Conservation (phyloP, 37 sponge, comb jelly and placozoan genomes). For the Spongilla lacustris region DNA sequence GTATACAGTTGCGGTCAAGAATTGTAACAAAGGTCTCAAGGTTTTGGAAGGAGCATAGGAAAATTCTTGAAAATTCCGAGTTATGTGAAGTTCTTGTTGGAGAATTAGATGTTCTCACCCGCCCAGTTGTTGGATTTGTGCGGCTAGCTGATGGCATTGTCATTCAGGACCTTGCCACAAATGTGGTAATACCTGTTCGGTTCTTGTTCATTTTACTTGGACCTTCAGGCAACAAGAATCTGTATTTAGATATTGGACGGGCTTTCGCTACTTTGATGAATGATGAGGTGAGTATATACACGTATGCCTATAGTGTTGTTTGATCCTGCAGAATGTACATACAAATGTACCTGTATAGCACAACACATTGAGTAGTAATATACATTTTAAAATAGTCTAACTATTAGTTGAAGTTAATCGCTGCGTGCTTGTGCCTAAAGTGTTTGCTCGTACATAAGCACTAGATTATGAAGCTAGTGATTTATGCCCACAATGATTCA, state of each 20-base stretch:
- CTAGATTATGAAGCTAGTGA: not conserved
- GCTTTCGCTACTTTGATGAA: slow-evolving; percentile 93
- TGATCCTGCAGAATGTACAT: not conserved
- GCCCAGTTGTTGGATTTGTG: slow-evolving; percentile 92
- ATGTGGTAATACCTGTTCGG: slow-evolving; percentile 88
- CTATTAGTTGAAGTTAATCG: not conserved
- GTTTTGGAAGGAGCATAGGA: not conserved
- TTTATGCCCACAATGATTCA: not conserved
- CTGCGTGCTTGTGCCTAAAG: not conserved
- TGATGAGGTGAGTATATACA: slow-evolving; percentile 71
- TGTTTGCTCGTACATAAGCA: not conserved
- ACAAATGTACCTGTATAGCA: not conserved
- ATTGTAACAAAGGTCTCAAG: not conserved
- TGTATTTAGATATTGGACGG: slow-evolving; percentile 91
- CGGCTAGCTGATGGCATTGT: slow-evolving; percentile 65
- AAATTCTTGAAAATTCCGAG: slow-evolving; percentile 55
- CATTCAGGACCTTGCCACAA: slow-evolving; percentile 84
- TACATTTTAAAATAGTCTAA: not conserved
- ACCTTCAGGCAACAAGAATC: slow-evolving; percentile 71
- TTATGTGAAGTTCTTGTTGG: slow-evolving; percentile 96
- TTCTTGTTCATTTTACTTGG: slow-evolving; percentile 95
- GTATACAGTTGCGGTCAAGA: not conserved
- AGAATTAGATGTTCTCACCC: slow-evolving; percentile 83
- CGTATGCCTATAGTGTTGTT: not conserved
- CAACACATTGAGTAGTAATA: not conserved